Base-by-base conservation (phyloP, 2,888 invertebrate genomes). In the Siphlonurus alternatus region DNA sequence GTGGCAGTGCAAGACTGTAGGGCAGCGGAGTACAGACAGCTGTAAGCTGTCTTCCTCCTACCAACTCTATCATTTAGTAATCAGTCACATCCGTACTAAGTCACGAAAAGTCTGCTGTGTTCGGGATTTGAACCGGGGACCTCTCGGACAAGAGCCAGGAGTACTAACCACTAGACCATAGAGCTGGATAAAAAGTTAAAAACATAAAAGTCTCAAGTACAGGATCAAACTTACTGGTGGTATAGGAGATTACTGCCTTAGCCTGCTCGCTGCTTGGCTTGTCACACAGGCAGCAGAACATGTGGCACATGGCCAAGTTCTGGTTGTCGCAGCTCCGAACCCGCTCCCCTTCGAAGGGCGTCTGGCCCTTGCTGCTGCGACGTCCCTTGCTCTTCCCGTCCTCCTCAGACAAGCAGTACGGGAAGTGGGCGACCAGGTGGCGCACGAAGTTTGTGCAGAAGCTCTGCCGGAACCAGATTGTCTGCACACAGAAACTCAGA, bases 241-340 rank as follows among this genome's bases (percentile, higher is more conserved):
- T 56, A 20, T 56, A 56, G 20, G n/a, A 10, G 15, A 56, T 5
- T n/a, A 56, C 20, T 5, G 22, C 22, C 20, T 56, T 10, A 10
- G 56, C 56, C 20, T 56, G 56, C n/a, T 56, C 56, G 5, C 22
- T 56, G 7, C 7, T 56, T 5, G 56, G 56, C 22, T 56, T 74
- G 24, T 76, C 76, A 73, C 77, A 78, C 61, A 81, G 76, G 53
- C 74, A 70, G 66, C 79, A 80, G 70, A 78, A 83, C 25, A 81
- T 73, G 70, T 78, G 77, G 65, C 79, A 78, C 53, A 83, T 71
- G 3, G 75, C 74, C 2, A 83, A 73, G 72, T 84, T 84, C 69
- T 83, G 80, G 51, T 76, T 74, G 1, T 73, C 19, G 75, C 74
- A 7, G 76, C 75, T 3, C 72, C 72, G 59, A 72, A 71, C 60